Evolutionary conservation across 2,888 invertebrate species (phyloP).

Genomic region (Steromphala cineraria): DNA sequence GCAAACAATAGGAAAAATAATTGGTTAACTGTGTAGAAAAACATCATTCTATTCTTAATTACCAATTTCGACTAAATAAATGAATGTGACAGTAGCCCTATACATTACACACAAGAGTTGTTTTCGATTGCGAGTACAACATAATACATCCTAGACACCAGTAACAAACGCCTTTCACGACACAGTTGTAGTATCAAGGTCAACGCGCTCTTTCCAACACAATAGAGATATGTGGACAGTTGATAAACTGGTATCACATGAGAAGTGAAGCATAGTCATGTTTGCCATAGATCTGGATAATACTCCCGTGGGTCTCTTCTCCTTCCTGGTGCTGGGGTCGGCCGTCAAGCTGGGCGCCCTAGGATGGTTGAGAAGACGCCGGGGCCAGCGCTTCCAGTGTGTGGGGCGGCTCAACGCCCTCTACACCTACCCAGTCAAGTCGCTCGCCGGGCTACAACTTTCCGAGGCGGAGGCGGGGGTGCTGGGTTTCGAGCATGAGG

Average conservation of each 20-base stretch:
- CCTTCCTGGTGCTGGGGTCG: background rate
- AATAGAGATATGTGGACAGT: no score
- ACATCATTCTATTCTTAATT: no score
- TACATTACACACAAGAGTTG: no score
- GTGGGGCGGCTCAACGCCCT: background rate
- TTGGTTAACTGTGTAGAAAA: no score
- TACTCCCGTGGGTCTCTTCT: background rate
- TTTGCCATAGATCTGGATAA: background rate
- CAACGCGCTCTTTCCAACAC: no score
- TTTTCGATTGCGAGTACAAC: no score
- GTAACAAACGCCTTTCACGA: no score
- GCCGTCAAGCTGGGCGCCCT: background rate
- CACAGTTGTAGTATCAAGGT: no score
- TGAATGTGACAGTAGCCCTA: no score
- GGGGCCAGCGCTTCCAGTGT: background rate
- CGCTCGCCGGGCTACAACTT: background rate
- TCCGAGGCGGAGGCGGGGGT: background rate
- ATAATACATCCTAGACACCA: no score
- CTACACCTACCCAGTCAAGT: slow-evolving; percentile 11
- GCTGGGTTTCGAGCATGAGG: background rate
- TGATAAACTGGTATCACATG: background rate
- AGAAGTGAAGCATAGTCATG: background rate
- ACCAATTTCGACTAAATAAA: no score
- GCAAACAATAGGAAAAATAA: no score
- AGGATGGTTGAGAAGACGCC: background rate